Base-by-base conservation (phyloP, 2,888 invertebrate genomes). In the Petrophora chlorosata region DNA sequence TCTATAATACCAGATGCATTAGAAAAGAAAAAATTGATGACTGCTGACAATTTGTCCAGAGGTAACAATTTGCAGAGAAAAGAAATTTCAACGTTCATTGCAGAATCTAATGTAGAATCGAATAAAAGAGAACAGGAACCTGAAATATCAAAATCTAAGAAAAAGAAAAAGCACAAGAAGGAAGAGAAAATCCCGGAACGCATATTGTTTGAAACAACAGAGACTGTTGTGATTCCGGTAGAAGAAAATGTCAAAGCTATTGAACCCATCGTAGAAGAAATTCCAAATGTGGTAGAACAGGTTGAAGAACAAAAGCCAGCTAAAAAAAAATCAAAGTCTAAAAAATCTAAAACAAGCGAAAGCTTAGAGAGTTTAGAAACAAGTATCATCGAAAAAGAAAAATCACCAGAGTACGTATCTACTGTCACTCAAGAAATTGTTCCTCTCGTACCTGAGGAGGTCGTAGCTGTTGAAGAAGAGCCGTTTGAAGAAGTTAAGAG, bases 131-230 rank as follows among this genome's bases (percentile, higher is more conserved):
- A n/a, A 35, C 38, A 23, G 10, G 34, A 50, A 12, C 19, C 9
- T 7, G 53, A 26, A 42, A 40, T 49, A 2, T 15, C 52, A 16
- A 82, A 74, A 60, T 61, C 48, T 53, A 77, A 75, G 56, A 82
- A 78, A 54, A 72, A 71, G 42, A 82, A 75, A 41, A 82, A 79
- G 61, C 64, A 58, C 29, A 79, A 76, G 53, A 78, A 76, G 49
- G 56, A 56, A 12, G 70, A 73, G 34, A 67, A 67, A 30, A 43
- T 59, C n/a, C 25, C 58, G 8, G 44, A 50, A 22, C 23, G 12
- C 1, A 16, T 41, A 43, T 36, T 50, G 33, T 17, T 32, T 8
- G 41, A 47, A 41, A 44, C 30, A 5, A 29, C 43, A 43, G 38
- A 28, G 41, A 53, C 22, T 8, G 25, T 50, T 17, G 55, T 64